Base-by-base conservation (phyloP, 2,113 vertebrate species). In the Dryoscopus gambensis region DNA sequence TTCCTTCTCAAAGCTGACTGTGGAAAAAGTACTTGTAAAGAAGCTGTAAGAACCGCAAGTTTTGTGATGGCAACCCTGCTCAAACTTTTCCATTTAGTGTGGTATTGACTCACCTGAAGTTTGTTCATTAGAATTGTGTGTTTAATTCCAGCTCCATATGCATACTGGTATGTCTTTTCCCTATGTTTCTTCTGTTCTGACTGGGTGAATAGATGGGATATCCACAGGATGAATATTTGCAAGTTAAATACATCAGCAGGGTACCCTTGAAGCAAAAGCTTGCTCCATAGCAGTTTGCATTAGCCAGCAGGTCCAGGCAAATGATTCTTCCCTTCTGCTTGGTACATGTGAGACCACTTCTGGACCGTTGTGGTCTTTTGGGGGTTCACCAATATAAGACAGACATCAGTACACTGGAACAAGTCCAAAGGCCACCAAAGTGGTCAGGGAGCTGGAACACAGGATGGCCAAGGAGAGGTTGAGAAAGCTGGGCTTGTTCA, bases 391-490 rank as follows among this genome's bases (percentile, higher is more conserved):
- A 60, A 9, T 30, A 14, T 14, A n/a, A 35, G 31, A 67, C 22
- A 71, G 52, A 56, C 6, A 20, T 60, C 19, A 56, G 13, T 7
- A 39, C 11, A 24, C 5, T 15, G 27, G 31, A 47, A 9, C 8
- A 53, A 83, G n/a, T 31, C 40, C 31, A 65, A 69, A 82, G 13
- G 33, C 9, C 35, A 16, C 16, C 8, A 9, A 25, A 10, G 6
- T 52, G 6, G 5, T 33, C 23, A 50, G 9, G 14, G 7, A 19
- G 6, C 7, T 76, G 33, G 6, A 27, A 37, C 7, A 56, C 17
- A 33, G 20, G 15, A 27, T 0, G 1, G n/a, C 3, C 15, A 30
- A 77, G 33, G 30, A 63, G 27, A 50, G 2, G 9, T 0, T 73
- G 46, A n/a, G 5, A 40, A 23, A 84, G 14, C 8, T 44, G 42